These are phyloP conservation scores for Sceliomorpha sp. DNA, from an alignment of 2,888 invertebrate genomes.

Conservation along the genomic window DNA sequence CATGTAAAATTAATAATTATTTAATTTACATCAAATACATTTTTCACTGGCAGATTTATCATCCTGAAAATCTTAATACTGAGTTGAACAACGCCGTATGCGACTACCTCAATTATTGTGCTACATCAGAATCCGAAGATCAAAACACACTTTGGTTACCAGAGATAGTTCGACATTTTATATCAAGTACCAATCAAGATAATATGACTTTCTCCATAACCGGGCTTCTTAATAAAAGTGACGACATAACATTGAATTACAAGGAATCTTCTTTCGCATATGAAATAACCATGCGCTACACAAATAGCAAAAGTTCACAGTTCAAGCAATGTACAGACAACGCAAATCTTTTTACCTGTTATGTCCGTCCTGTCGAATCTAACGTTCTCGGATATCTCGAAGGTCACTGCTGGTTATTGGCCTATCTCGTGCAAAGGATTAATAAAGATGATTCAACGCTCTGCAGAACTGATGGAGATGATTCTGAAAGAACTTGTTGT, in stretches of 20 bases:
- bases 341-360: slow-evolving; percentile 5
- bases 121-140: slow-evolving; percentile 13
- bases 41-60: slow-evolving; percentile 64
- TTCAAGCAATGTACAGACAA: slow-evolving; percentile 20
- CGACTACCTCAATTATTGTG: slow-evolving; percentile 65
- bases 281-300: slow-evolving; percentile 64
- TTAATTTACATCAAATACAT: too few relatives aligned
- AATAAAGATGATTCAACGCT: slow-evolving; percentile 82
- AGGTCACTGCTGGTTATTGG: slow-evolving; percentile 86
- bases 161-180: slow-evolving; percentile 65
- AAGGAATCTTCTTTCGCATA: slow-evolving; percentile 55
- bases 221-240: slow-evolving; percentile 49
- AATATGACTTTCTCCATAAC: slow-evolving; percentile 36
- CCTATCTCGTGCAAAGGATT: slow-evolving; percentile 85
- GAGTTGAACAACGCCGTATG: slow-evolving; percentile 60
- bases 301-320: slow-evolving; percentile 2
- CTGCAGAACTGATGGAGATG: slow-evolving; percentile 82
- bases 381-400: slow-evolving; percentile 84
- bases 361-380: slow-evolving; percentile 72
- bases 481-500: slow-evolving; percentile 81
- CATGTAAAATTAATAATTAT: slow-evolving; percentile 27
- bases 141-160: slow-evolving; percentile 57
- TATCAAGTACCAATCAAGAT: slow-evolving; percentile 53
- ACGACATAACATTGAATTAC: slow-evolving; percentile 39
- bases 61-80: slow-evolving; percentile 65